These are phyloP conservation scores for Heliornis fulica DNA, from an alignment of 2,113 vertebrate species.

Conservation along the genomic window DNA sequence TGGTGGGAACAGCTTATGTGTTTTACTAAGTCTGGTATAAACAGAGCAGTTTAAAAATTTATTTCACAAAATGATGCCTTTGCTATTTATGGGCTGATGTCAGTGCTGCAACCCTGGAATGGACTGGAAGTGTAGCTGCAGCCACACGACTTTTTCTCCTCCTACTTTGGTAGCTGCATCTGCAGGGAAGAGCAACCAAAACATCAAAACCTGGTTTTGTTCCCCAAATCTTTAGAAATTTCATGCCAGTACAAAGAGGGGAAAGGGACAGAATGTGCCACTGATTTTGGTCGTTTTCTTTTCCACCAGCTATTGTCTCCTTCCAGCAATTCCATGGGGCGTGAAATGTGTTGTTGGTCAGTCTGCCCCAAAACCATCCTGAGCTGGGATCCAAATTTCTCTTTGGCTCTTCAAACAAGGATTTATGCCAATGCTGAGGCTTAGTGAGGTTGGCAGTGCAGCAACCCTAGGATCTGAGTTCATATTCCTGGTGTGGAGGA, in stretches of 20 bases:
- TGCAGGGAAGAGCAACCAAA: neutral
- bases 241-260: neutral
- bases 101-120: conserved; percentile 36
- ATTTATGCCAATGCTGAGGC: neutral
- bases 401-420: neutral
- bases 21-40: conserved; percentile 27
- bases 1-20: neutral
- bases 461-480: neutral
- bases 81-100: conserved; percentile 19
- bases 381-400: neutral
- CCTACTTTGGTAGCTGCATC: neutral
- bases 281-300: neutral
- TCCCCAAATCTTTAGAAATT: neutral
- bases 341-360: neutral
- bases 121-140: conserved; percentile 18
- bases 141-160: neutral
- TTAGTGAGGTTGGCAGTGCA: neutral
- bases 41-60: conserved; percentile 35
- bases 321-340: neutral
- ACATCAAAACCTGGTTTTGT: neutral
- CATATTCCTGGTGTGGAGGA: neutral
- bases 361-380: neutral
- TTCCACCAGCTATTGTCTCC: neutral
- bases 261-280: neutral
- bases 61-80: conserved; percentile 26